Conservation (phyloP, 2,888 invertebrate species). For the Plutella xylostella region DNA sequence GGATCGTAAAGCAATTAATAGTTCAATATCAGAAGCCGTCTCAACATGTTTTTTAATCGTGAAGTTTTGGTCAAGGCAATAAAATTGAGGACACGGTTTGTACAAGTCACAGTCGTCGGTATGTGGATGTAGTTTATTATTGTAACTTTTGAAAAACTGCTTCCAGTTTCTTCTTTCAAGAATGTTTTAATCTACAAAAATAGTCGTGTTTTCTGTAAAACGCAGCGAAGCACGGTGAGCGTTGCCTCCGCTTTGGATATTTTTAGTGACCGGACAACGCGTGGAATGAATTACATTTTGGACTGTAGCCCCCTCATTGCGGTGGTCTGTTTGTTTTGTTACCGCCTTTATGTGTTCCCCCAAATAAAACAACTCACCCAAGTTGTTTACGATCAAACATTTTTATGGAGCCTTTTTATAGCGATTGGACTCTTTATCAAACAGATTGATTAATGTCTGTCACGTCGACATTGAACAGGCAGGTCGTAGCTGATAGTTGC, state of each 20-base stretch:
- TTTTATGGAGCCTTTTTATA: slow-evolving; percentile 35
- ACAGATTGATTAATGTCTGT: slow-evolving; percentile 29
- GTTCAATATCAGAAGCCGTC: neutral
- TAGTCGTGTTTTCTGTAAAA: neutral
- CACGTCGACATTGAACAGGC: neutral
- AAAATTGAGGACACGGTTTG: no score
- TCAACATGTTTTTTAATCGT: neutral
- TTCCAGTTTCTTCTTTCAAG: no score
- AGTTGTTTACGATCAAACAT: slow-evolving; percentile 36
- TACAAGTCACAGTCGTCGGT: no score
- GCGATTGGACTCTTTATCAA: slow-evolving; percentile 31
- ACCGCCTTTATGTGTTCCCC: slow-evolving; percentile 47
- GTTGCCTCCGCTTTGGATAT: slow-evolving; percentile 22
- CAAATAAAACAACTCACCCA: slow-evolving; percentile 47
- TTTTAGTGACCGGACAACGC: slow-evolving; percentile 51
- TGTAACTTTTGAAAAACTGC: no score
- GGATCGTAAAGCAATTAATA: no score
- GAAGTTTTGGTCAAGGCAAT: neutral
- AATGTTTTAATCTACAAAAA: neutral
- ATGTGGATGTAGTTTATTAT: no score
- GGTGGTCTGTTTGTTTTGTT: slow-evolving; percentile 60
- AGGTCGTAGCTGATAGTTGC: no score
- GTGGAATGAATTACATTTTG: slow-evolving; percentile 29
- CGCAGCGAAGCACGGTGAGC: slow-evolving; percentile 18
- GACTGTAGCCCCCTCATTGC: slow-evolving; percentile 38